These are phyloP conservation scores for Nestor notabilis DNA, from an alignment of 2,113 vertebrate genomes.

Conservation along the genomic window DNA sequence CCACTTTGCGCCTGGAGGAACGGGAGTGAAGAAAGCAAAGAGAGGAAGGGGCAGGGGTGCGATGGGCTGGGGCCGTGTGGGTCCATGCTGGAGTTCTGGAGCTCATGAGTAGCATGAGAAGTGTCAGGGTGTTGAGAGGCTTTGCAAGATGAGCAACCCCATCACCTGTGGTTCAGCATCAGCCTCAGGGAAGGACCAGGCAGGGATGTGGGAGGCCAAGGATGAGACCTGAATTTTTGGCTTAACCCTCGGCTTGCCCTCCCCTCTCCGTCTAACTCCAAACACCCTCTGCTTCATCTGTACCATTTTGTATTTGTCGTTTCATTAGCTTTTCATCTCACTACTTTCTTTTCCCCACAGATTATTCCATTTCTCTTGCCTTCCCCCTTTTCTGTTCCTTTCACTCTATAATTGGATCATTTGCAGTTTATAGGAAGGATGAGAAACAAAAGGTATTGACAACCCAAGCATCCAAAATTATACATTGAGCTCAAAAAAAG, in stretches of 20 bases:
- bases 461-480: background rate
- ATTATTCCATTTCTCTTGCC: background rate
- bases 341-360: background rate
- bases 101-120: accelerated
- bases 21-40: accelerated
- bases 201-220: background rate
- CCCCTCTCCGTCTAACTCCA: background rate
- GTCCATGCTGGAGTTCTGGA: accelerated
- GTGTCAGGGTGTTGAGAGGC: accelerated
- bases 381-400: background rate
- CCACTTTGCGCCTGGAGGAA: accelerated
- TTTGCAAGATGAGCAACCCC: accelerated
- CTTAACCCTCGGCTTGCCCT: background rate
- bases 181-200: background rate
- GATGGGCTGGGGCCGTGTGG: accelerated
- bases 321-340: background rate
- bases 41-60: background rate
- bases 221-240: background rate
- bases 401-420: slow-evolving; percentile 21
- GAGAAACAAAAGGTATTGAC: slow-evolving; percentile 44
- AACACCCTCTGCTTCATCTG: accelerated
- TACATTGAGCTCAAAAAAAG: background rate
- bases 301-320: background rate
- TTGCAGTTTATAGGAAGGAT: background rate
- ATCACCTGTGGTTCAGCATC: accelerated